Conservation (phyloP, 2,888 invertebrate genomes). For the Thereva unica region DNA sequence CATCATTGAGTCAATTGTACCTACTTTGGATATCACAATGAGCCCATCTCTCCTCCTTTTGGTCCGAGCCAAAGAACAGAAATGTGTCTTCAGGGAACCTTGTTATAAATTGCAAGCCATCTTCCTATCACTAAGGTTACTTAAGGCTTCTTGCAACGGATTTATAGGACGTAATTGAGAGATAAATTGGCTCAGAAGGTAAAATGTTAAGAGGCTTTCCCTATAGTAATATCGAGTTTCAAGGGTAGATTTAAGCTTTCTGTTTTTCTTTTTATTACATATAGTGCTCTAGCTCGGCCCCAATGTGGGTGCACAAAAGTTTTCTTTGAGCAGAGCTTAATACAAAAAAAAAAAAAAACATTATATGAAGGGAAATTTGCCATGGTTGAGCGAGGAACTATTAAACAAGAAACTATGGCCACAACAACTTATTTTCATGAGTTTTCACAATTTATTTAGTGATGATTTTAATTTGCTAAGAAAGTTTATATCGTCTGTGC, state of each 20-base stretch:
- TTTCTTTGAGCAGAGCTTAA: no score
- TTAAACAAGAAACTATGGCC: no score
- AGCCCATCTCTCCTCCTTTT: background rate
- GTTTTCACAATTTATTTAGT: no score
- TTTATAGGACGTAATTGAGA: slow-evolving; percentile 28
- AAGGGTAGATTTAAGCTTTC: background rate
- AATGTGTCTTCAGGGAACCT: slow-evolving; percentile 16
- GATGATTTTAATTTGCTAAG: no score
- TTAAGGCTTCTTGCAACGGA: slow-evolving; percentile 15
- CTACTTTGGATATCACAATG: background rate
- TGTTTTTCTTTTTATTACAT: no score
- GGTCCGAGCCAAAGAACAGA: background rate
- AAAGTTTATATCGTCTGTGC: no score
- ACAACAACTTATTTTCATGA: no score
- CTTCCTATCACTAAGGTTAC: slow-evolving; percentile 18
- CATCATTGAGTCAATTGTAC: slow-evolving; percentile 11
- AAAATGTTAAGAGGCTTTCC: background rate
- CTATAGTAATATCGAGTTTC: background rate
- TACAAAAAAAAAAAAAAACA: no score
- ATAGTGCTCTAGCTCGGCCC: no score
- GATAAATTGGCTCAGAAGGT: slow-evolving; percentile 18
- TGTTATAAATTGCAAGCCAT: slow-evolving; percentile 1
- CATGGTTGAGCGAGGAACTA: no score
- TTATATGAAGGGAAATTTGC: no score
- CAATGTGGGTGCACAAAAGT: no score